Percentiles rank a stretch among this genome's conserved stretches.
These are phyloP conservation scores for Emydocephalus ijimae DNA, from an alignment of 2,113 vertebrate genomes.

Conservation along the genomic window DNA sequence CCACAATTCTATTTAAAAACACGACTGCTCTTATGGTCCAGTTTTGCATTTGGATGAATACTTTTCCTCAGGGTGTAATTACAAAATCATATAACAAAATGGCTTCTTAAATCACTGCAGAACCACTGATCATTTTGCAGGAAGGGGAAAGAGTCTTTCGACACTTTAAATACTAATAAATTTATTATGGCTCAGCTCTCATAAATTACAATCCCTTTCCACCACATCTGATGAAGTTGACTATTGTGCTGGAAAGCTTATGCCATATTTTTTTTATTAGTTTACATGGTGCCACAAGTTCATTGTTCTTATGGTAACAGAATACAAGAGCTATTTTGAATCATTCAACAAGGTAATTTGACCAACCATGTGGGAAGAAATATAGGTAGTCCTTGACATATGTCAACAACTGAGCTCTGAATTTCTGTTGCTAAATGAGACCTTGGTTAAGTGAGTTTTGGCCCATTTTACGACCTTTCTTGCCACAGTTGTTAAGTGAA, in stretches of 20 bases:
- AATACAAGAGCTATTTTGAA: neutral
- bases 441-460: neutral
- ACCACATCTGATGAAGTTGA: neutral
- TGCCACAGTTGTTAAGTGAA: neutral
- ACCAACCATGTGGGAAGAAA: neutral
- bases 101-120: neutral
- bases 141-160: neutral
- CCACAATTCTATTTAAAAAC: neutral
- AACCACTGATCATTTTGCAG: neutral
- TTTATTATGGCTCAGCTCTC: neutral
- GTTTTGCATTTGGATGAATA: neutral
- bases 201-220: neutral
- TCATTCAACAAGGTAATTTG: neutral
- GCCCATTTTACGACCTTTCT: neutral
- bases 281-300: neutral
- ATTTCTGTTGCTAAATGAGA: neutral
- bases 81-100: neutral
- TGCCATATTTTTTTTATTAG: neutral
- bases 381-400: neutral
- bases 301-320: neutral
- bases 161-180: neutral
- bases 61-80: neutral
- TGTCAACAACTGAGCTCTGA: neutral
- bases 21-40: neutral
- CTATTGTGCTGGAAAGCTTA: neutral